Evolutionary conservation across 2,888 invertebrate genomes (phyloP), one percentile per base, ranked within the genome.

Genomic region (Toxonevra muliebris): DNA sequence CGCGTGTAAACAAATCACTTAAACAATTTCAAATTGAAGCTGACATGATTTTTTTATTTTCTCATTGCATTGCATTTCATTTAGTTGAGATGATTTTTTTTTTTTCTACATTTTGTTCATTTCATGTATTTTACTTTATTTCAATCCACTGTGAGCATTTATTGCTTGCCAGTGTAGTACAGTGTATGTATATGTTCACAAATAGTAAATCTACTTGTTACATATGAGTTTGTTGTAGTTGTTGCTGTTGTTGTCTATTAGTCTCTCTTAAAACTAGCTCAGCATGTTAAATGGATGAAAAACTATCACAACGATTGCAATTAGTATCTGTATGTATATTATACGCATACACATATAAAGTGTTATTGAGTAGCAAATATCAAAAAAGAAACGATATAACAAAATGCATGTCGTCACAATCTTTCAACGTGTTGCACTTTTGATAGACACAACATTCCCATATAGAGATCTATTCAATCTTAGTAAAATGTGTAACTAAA

Each of bases 1-100:
- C 78, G 76, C 76, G 76, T 80, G 79, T 81, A 81, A 82, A 81
- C 82, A 81, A 82, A 81, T 81, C 82, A 82, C 80, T 82, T 80
- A 75, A 80, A 77, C 78, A 82, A 78, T 80, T 80, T 77, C 76
- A 76, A 78, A 65, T 79, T 77, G 76, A 80, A 75, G 74, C 79
- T 79, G 80, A 79, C 77, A 78, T 77, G 79, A 78, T 55, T 66
- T 66, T 57, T 42, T n/a, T 48, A 4, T 48, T 48, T n/a, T 48
- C 15, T 48, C 50, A 48, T 4, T 48, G 50, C 15, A 48, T 48
- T 48, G 2, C 15, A 48, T 48, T 48, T 48, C 50, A n/a, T 48
- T 48, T 48, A 48, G 15, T 48, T 54, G 13, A 58, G 20, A 7
- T 40, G 13, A 60, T 60, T 60, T 60, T 60, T 17, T 5, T 60